Base-by-base conservation (phyloP, 2,888 invertebrate species). In the Zaprionus bogoriensis region DNA sequence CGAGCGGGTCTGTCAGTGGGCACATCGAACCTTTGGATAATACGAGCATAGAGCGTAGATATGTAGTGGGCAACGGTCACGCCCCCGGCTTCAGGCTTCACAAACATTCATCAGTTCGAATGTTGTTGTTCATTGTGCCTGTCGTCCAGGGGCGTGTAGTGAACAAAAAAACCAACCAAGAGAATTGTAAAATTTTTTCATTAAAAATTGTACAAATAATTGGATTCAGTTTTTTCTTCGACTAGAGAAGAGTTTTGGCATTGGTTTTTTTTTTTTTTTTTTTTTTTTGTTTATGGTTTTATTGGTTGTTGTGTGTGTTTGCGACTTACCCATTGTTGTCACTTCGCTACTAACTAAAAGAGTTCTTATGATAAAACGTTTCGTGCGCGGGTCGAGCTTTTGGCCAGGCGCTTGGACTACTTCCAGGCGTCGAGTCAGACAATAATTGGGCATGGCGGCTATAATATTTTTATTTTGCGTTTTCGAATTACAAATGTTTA, bases 1-100 rank as follows among this genome's bases (percentile, higher is more conserved):
- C 76, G 65, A 82, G 62, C 77, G 77, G 83, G 67, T 85, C 83
- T 85, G 80, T 85, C 80, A 75, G 82, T 72, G 54, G 69, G 68
- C 80, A 83, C 77, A 73, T 82, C 68, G 87, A 83, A 83, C 82
- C 82, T 86, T 83, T 86, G 87, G 78, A 83, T 82, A 83, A 83
- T 83, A 84, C 84, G 82, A 83, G 82, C 84, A 83, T 83, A 86
- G 74, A 83, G 79, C 87, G 87, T 81, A 84, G 72, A 72, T 76
- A 84, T 79, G 81, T 86, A 86, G 66, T 69, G 69, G 67, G 63
- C 63, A 64, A 58, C 60, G 62, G 52, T 51, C 77, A 76, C 72
- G 70, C 59, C 73, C 69, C 67, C 57, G 41, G 77, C 69, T 61
- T 32, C 70, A 67, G 82, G 36, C 38, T 19, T 32, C 14, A n/a